Evolutionary conservation across 1,140 invertebrate species (phyloP).

Genomic region (Saccostrea echinata): DNA sequence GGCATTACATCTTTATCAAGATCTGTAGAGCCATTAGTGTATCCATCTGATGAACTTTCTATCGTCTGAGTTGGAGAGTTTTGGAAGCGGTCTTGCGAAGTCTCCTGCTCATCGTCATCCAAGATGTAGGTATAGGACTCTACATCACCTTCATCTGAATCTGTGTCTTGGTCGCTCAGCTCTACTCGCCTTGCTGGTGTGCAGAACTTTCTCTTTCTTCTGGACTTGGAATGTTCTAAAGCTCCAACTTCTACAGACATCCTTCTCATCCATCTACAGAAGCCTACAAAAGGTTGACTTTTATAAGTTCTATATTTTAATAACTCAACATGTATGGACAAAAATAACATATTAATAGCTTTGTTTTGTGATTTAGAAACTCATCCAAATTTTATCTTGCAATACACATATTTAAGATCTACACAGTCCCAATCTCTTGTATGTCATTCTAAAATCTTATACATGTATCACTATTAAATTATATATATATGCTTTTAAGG

Average conservation of each 20-base stretch:
- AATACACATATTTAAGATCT: too few relatives aligned
- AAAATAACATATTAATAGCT: too few relatives aligned
- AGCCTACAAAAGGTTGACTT: background rate
- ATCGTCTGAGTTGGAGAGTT: background rate
- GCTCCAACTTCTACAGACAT: background rate
- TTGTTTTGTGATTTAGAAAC: too few relatives aligned
- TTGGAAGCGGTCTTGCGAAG: background rate
- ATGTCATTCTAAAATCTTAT: too few relatives aligned
- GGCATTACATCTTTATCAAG: background rate
- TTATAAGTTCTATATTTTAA: too few relatives aligned
- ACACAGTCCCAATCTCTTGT: too few relatives aligned
- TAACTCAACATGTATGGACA: too few relatives aligned
- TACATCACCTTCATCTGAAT: background rate
- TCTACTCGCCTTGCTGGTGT: background rate
- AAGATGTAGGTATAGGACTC: slow-evolving; percentile 1
- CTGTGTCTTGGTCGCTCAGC: background rate
- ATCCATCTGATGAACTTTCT: slow-evolving; percentile 3
- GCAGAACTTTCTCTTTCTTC: slow-evolving; percentile 11
- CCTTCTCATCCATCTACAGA: slow-evolving; percentile 1
- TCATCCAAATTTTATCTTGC: too few relatives aligned
- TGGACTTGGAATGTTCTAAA: background rate
- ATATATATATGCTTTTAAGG: too few relatives aligned
- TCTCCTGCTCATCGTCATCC: background rate
- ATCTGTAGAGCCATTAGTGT: background rate
- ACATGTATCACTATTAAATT: too few relatives aligned